Conservation (phyloP, 2,797 vertebrate genomes). For the Myoxocephalus aenaeus region DNA sequence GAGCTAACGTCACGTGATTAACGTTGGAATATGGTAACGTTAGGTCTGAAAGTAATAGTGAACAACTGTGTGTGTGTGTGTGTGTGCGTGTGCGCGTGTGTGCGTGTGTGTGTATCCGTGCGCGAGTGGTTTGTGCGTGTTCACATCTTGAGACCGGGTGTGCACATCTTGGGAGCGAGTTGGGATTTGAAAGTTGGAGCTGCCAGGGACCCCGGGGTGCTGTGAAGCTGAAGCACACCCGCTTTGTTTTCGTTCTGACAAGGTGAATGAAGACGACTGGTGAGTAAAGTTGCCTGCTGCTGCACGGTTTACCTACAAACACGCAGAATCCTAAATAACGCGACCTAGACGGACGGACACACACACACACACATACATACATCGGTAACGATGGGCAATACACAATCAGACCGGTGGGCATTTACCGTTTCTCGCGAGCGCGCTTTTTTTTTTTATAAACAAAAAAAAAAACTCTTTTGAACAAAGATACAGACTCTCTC, state of each 20-base stretch:
- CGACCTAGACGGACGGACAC: accelerated
- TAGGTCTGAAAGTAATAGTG: not conserved
- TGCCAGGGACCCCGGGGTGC: conserved; percentile 1
- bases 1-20: not conserved
- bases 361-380: no score
- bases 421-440: not conserved
- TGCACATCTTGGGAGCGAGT: not conserved
- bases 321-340: not conserved
- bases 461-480: not conserved
- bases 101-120: not conserved
- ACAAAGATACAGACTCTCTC: not conserved
- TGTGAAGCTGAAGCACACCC: not conserved
- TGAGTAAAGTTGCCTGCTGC: conserved; percentile 25
- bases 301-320: not conserved
- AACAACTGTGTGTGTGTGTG: not conserved
- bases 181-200: conserved; percentile 55
- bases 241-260: not conserved
- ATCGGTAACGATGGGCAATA: not conserved
- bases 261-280: conserved; percentile 37
- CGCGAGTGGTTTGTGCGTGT: not conserved
- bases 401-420: not conserved
- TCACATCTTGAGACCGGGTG: not conserved
- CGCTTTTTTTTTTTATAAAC: not conserved
- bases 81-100: not conserved
- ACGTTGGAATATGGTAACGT: not conserved